Evolutionary conservation across 2,888 invertebrate genomes (phyloP), one percentile per base, ranked within the genome.

Genomic region (Patella ulyssiponensis): DNA sequence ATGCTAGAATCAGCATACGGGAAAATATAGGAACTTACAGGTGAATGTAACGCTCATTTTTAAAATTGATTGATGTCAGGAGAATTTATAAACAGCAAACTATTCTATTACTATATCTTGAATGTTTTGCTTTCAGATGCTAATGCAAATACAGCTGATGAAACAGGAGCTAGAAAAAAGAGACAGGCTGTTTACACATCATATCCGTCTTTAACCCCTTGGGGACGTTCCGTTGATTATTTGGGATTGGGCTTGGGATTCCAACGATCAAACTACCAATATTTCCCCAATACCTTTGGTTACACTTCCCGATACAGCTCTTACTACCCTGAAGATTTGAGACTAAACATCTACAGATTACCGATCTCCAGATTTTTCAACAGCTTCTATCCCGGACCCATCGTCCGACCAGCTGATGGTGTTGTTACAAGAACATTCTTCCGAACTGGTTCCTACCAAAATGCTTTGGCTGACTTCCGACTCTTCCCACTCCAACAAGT

Each of bases 381-480:
- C 69, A 64, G 74, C 33, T 74, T 74, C 52, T 64, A 27, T 64
- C 74, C 74, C 5, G 74, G 51, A 58, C 64, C 64, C 3, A 64
- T 64, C 69, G 74, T 74, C 27, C 74, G 56, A 27, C 20, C 69
- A 17, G 20, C 58, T 44, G n/a, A 44, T n/a, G 64, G 33, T 17
- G 15, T 74, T 1, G 64, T 64, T 51, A 14, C 20, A 9, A 17
- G 74, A 23, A 74, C 33, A 44, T 74, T 64, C 52, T 58, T 51
- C 74, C 74, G 74, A 23, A 23, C 64, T 64, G 69, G 69, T 33
- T 64, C 64, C 74, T 74, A 69, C 74, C 15, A 58, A 5, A 69
- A 74, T n/a, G 74, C 74, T n/a, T 64, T 64, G n/a, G 51, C 64
- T 44, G 74, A 74, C 64, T 74, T 74, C 69, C 69, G 52, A 15